These are phyloP conservation scores for Netta rufina DNA, from an alignment of 2,797 vertebrate species.

Conservation along the genomic window DNA sequence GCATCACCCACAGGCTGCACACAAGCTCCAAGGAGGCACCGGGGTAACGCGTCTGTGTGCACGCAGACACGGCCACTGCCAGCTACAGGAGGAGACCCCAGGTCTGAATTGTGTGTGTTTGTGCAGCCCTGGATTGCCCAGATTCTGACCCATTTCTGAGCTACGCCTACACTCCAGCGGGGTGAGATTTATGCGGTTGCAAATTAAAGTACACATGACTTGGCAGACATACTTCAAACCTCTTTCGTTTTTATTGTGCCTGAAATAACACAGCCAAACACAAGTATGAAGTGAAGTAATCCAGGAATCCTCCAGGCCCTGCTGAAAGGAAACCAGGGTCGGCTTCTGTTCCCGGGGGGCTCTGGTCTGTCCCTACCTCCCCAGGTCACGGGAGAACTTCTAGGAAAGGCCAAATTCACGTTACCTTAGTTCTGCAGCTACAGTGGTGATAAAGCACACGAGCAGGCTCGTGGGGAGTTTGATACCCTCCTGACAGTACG, in stretches of 20 bases:
- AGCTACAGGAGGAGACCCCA: not conserved
- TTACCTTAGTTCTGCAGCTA: not conserved
- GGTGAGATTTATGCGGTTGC: not conserved
- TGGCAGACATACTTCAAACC: not conserved
- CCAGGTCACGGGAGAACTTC: not conserved
- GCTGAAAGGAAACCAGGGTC: not conserved
- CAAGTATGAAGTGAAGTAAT: not conserved
- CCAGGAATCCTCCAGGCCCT: not conserved
- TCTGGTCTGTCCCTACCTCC: not conserved
- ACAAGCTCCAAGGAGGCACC: not conserved
- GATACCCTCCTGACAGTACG: not conserved
- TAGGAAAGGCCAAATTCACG: not conserved
- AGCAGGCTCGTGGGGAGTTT: not conserved
- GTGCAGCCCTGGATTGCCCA: not conserved
- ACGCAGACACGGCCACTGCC: fast-evolving
- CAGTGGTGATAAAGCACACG: not conserved
- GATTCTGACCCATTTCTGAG: not conserved
- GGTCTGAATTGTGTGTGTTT: not conserved
- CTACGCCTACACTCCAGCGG: not conserved
- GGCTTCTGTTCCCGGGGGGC: not conserved
- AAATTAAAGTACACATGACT: not conserved
- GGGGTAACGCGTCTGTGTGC: not conserved
- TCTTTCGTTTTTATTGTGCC: not conserved
- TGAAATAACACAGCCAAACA: conserved; percentile 9
- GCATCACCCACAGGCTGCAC: not conserved